phyloP scores from a whole-genome alignment of 2,113 vertebrate species.

The Desmodus rotundus region DNA sequence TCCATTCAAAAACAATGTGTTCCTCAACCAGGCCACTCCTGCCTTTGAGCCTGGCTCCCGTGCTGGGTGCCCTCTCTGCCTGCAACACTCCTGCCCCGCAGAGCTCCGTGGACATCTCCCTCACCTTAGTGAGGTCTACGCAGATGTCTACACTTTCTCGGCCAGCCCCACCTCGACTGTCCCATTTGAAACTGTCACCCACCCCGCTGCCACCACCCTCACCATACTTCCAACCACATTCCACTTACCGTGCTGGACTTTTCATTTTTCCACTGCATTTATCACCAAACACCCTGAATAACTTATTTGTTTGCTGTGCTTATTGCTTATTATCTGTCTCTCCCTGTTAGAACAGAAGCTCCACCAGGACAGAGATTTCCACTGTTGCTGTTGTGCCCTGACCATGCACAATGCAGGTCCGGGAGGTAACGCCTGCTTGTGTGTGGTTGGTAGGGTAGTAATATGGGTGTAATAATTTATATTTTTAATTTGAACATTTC shows the following conservation, averaged over 20 bases:
- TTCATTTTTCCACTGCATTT: not conserved
- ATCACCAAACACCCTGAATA: not conserved
- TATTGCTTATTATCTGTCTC: not conserved
- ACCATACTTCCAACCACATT: not conserved
- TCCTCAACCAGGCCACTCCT: not conserved
- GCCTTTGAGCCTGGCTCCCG: not conserved
- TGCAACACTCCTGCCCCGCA: not conserved
- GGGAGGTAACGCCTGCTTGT: too few relatives aligned
- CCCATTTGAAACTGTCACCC: not conserved
- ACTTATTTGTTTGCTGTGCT: not conserved
- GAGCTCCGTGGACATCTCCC: accelerated
- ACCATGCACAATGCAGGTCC: not conserved
- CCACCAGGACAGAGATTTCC: not conserved
- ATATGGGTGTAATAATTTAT: too few relatives aligned
- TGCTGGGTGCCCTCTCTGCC: not conserved
- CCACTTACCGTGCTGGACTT: not conserved
- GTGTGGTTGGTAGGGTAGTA: too few relatives aligned
- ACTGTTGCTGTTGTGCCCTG: not conserved
- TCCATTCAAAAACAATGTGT: not conserved
- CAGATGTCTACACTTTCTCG: not conserved
- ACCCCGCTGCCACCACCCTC: not conserved
- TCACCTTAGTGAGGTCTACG: not conserved
- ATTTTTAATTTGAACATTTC: too few relatives aligned
- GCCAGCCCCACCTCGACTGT: not conserved
- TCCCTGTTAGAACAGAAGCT: not conserved